Evolutionary conservation across 2,888 invertebrate genomes (phyloP), one percentile per base, ranked within the genome.

Genomic region (Platycheirus albimanus): DNA sequence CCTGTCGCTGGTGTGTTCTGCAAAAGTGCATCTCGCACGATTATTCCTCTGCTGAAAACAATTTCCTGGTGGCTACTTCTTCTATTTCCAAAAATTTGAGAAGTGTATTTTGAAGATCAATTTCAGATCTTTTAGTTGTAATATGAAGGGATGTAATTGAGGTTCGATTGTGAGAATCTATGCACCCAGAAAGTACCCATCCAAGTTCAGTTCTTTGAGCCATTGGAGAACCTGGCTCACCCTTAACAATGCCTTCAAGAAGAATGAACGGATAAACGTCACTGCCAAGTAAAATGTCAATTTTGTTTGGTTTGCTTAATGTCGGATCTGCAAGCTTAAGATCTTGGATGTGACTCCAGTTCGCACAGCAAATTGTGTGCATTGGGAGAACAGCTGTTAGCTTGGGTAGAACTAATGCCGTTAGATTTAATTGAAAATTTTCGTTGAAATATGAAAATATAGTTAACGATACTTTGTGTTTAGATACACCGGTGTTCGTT

Each of bases 181-280:
- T 33, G 30, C 30, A 8, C 8, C 30, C 8, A 33, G 30, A 33
- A 8, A 33, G 30, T 8, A 33, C 30, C 8, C 56, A 69, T 19
- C 56, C 47, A 20, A 70, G 45, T 45, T 70, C 19, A 7, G 56
- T 70, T 11, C 38, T 56, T 58, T 43, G 56, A 0, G 43, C 67
- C 45, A 67, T 67, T 3, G 67, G 54, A 0, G 52, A 28, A 5
- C 54, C 30, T 11, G 41, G 41, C 24, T 19, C 17, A 19, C 64
- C 49, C 11, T 64, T 64, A 15, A 63, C 6, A 10, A 64, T 6
- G 4, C 47, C 47, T 20, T 64, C 33, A 19, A 67, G 52, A 11
- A 43, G 24, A 10, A 52, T 51, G 3, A 20, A 63, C 8, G 47
- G 41, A 11, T 52, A 41, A 3, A 51, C 28, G 19, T 36, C 51